Conservation (phyloP, 1,140 invertebrate species). For the Drosophila pectinifera region DNA sequence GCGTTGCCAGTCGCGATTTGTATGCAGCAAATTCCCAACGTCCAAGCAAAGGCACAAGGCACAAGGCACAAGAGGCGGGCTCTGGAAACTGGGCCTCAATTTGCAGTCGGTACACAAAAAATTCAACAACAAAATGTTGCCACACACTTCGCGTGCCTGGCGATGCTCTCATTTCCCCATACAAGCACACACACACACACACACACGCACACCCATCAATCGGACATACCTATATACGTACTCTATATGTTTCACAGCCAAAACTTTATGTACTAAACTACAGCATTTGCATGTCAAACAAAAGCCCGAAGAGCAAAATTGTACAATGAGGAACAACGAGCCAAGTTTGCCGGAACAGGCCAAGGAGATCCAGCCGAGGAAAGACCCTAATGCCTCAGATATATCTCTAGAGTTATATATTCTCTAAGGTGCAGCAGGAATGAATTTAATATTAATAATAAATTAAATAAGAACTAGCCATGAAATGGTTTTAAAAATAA, state of each 20-base stretch:
- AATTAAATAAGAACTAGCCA: too few relatives aligned
- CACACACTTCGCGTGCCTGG: constrained; percentile 45
- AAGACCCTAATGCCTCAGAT: not conserved
- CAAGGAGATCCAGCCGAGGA: constrained; percentile 6
- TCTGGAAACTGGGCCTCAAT: constrained; percentile 17
- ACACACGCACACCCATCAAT: too few relatives aligned
- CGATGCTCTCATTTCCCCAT: constrained; percentile 44
- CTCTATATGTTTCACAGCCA: constrained; percentile 15
- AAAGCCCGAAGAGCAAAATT: constrained; percentile 30
- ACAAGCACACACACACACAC: too few relatives aligned
- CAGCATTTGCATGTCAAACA: constrained; percentile 60
- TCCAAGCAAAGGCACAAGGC: constrained; percentile 27
- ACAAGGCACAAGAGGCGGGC: not conserved
- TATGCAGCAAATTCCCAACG: constrained; percentile 60
- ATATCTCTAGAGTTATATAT: too few relatives aligned
- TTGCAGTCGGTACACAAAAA: constrained; percentile 36
- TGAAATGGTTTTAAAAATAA: too few relatives aligned
- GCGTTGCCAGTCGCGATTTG: constrained; percentile 51
- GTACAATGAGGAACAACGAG: constrained; percentile 4
- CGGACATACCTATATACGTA: not conserved
- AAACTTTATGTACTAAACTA: constrained; percentile 37
- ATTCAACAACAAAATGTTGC: constrained; percentile 46
- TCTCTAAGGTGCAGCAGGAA: too few relatives aligned
- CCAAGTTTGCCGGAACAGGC: not conserved
- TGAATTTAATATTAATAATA: too few relatives aligned